These are phyloP conservation scores for Chiroxiphia lanceolata DNA, from an alignment of 2,797 vertebrate genomes.

Conservation along the genomic window DNA sequence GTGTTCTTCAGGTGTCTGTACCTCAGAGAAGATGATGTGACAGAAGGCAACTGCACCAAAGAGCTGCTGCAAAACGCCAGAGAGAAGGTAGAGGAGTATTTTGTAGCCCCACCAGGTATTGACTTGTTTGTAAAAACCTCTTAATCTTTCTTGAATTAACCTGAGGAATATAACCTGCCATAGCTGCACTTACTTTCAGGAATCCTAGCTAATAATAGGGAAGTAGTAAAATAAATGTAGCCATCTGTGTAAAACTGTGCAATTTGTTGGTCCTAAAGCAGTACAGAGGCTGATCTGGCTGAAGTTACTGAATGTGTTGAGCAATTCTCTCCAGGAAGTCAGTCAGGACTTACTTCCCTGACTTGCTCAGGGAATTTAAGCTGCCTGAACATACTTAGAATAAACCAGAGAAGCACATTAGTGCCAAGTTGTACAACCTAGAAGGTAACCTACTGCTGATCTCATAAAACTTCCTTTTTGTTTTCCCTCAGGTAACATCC, in stretches of 20 bases:
- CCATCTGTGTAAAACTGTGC: not conserved
- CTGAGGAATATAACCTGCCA: not conserved
- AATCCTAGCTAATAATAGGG: not conserved
- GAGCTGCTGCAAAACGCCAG: constrained; percentile 84
- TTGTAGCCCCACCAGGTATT: constrained; percentile 92
- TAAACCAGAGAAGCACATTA: not conserved
- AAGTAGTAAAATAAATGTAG: not conserved
- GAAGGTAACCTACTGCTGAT: not conserved
- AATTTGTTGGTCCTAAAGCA: not conserved
- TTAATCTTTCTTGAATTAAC: not conserved
- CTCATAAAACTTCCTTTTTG: constrained; percentile 5
- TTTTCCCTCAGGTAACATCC: constrained; percentile 88
- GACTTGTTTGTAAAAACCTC: not conserved
- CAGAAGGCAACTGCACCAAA: constrained; percentile 83
- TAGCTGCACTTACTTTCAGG: not conserved
- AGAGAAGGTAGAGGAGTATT: constrained; percentile 89
- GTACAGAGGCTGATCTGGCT: not conserved
- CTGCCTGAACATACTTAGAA: not conserved
- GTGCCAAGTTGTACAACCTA: not conserved
- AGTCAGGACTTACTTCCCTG: not conserved
- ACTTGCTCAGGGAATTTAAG: not conserved
- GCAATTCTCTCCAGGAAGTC: not conserved
- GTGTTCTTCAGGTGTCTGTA: constrained; percentile 80
- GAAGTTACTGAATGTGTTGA: not conserved
- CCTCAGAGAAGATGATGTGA: constrained; percentile 82